Conservation (phyloP, 2,113 vertebrate genomes). For the Microtus richardsoni region DNA sequence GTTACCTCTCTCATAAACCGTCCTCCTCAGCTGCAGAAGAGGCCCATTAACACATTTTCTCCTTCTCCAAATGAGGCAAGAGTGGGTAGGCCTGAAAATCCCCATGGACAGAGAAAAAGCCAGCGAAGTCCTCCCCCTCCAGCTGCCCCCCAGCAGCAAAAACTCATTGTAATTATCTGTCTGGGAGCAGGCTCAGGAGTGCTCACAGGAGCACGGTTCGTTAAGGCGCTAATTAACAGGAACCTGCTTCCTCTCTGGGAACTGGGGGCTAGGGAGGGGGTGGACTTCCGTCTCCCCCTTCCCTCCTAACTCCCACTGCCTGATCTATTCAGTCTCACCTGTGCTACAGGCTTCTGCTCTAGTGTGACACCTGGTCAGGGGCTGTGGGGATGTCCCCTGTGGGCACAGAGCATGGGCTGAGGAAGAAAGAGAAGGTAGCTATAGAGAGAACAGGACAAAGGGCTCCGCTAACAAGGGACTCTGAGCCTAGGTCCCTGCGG, state of each 20-base stretch:
- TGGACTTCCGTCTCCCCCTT: neutral
- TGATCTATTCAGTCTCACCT: neutral
- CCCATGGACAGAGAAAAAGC: conserved; percentile 43
- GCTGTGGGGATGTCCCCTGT: neutral
- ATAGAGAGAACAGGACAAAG: neutral
- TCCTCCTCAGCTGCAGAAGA: conserved; percentile 79
- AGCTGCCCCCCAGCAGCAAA: conserved; percentile 61
- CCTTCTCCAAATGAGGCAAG: conserved; percentile 78
- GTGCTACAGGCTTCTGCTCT: neutral
- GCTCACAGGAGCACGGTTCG: conserved; percentile 5
- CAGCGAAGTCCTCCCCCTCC: conserved; percentile 64
- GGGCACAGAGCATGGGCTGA: neutral
- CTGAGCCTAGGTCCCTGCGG: neutral
- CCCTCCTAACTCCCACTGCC: neutral
- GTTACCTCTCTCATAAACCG: conserved; percentile 80
- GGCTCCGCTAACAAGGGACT: neutral
- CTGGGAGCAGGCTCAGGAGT: conserved; percentile 37
- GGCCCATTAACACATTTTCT: conserved; percentile 76
- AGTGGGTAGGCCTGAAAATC: conserved; percentile 74
- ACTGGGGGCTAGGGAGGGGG: neutral
- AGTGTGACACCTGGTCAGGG: neutral
- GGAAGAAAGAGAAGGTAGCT: neutral
- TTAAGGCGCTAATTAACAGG: conserved; percentile 75
- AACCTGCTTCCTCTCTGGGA: conserved; percentile 12
- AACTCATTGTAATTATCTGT: conserved; percentile 76